Conservation (phyloP, 2,113 vertebrate species). For the Canis aureus region DNA sequence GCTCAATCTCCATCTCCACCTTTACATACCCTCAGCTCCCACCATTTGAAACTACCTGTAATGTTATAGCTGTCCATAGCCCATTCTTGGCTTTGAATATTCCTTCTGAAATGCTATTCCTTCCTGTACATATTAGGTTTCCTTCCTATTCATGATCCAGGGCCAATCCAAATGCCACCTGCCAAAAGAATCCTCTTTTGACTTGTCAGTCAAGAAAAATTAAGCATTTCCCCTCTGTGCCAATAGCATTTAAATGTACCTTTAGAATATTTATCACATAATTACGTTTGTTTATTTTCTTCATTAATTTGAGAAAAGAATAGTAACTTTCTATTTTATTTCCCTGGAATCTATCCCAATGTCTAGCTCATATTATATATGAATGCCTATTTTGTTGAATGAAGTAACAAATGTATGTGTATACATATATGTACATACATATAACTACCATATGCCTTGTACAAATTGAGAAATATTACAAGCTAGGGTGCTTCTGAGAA, state of each 20-base stretch:
- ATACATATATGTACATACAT: not conserved
- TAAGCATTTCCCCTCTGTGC: not conserved
- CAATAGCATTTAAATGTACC: not conserved
- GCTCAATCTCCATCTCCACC: not conserved
- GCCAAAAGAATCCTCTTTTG: not conserved
- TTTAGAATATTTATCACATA: not conserved
- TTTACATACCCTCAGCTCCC: not conserved
- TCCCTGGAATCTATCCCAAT: not conserved
- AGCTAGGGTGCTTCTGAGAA: not conserved
- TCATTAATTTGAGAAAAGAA: not conserved
- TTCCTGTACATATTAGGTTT: not conserved
- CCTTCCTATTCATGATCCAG: not conserved
- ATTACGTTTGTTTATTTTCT: not conserved
- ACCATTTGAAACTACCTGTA: not conserved
- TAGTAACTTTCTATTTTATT: not conserved
- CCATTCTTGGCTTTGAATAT: not conserved
- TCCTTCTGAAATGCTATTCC: not conserved
- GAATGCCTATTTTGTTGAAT: slow-evolving; percentile 20
- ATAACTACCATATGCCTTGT: not conserved
- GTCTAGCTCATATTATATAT: not conserved
- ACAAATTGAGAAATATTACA: not conserved
- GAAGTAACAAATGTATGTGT: not conserved
- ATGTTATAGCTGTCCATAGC: not conserved
- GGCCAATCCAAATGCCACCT: not conserved
- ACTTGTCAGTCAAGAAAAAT: not conserved